Percentiles rank a stretch among this genome's conserved stretches.
These are phyloP conservation scores for Lasioglossum malachurum DNA, from an alignment of 2,888 invertebrate genomes.

Conservation along the genomic window DNA sequence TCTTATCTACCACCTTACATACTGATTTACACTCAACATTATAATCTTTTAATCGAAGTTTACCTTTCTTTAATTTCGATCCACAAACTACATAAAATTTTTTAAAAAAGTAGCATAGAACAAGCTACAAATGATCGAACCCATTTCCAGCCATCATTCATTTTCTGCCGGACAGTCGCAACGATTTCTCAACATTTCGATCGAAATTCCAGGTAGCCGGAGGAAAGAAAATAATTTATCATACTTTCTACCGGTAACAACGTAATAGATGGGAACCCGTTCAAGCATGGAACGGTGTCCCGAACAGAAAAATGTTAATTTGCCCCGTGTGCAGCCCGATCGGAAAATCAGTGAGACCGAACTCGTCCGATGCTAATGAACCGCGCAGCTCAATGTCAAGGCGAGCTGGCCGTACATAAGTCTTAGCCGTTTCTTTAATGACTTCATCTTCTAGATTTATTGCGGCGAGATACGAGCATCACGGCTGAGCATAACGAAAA, in stretches of 20 bases:
- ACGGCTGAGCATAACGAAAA: conserved; percentile 26
- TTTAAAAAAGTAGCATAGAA: neutral
- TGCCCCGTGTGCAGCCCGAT: neutral
- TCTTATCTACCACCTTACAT: neutral
- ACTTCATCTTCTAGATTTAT: conserved; percentile 66
- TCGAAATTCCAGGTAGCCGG: neutral
- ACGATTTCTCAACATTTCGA: neutral
- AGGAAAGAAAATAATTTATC: conserved; percentile 2
- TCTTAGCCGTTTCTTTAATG: conserved; percentile 53
- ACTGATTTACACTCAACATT: neutral
- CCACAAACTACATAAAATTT: neutral
- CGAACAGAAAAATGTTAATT: conserved; percentile 5
- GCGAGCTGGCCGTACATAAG: conserved; percentile 49
- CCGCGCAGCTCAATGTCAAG: conserved; percentile 58
- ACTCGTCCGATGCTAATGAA: conserved; percentile 57
- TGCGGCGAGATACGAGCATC: conserved; percentile 18
- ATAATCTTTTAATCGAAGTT: neutral
- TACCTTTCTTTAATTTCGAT: neutral
- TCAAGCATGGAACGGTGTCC: neutral
- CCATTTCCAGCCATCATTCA: neutral
- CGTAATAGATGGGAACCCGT: conserved; percentile 3
- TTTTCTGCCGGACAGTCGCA: neutral
- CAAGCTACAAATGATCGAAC: neutral
- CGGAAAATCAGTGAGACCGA: conserved; percentile 52
- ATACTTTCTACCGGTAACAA: neutral